A percentile compares a stretch with the other conserved stretches of the same genome.
phyloP scores from a whole-genome alignment of 2,113 vertebrate species.

The Bagarius yarrelli region DNA sequence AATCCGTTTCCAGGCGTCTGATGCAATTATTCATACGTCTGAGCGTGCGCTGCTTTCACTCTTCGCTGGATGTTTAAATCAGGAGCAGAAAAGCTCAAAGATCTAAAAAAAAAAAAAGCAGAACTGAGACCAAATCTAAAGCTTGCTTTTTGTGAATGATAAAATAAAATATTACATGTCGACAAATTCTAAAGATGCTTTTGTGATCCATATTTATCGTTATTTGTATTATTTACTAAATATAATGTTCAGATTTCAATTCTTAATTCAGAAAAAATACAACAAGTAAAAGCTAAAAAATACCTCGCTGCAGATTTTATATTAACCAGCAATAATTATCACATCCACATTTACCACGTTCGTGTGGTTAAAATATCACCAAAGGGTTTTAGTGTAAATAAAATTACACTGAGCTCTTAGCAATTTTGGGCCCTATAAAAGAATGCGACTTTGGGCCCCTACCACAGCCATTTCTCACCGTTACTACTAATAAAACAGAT shows the following conservation, averaged over 20 bases:
- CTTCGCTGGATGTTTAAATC: conserved; percentile 30
- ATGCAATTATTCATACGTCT: conserved; percentile 40
- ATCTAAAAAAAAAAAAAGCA: background rate
- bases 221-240: background rate
- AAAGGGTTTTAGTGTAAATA: background rate
- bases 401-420: background rate
- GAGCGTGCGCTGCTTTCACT: conserved; percentile 13
- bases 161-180: too few relatives aligned
- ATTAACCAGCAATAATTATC: too few relatives aligned
- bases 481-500: too few relatives aligned
- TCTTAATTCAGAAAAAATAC: background rate
- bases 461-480: too few relatives aligned
- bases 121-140: background rate
- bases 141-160: background rate
- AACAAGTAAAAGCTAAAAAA: background rate
- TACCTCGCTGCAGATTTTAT: background rate
- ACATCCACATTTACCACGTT: background rate
- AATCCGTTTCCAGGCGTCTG: background rate
- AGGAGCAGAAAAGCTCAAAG: conserved; percentile 47
- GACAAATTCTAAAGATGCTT: too few relatives aligned
- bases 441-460: too few relatives aligned
- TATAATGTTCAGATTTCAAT: background rate
- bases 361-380: background rate
- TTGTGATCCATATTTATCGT: too few relatives aligned
- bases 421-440: too few relatives aligned